Evolutionary conservation across 2,113 vertebrate species (phyloP), one percentile per base, ranked within the genome.

Genomic region (Microcebus jonahi): DNA sequence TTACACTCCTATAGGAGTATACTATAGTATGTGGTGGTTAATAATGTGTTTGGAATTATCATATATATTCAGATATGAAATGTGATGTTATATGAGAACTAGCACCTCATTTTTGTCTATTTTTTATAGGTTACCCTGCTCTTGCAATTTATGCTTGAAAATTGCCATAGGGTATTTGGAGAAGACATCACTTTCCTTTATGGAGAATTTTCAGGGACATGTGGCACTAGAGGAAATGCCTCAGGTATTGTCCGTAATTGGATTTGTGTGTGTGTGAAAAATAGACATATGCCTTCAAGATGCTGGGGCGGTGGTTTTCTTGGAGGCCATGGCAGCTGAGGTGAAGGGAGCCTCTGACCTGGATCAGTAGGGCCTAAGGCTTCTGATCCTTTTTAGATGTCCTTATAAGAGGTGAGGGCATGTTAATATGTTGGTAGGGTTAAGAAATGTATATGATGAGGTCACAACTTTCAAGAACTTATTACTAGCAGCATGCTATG

Each of bases 71-170:
- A 48, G 48, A 50, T 77, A n/a, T 85, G 17, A 97, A 94, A 59
- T 73, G 55, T 76, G 42, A n/a, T 18, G 31, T 55, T 61, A 6
- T 65, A 55, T 91, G 77, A 87, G 93, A 94, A 88, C 59, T 57
- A 80, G 53, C 7, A 12, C 88, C 88, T 96, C 21, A 86, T 45
- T 95, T 80, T 87, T 98, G 50, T 57, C 50, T 0, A 89, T 98
- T 98, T 63, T 45, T 90, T 96, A 93, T 98, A 99, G 99, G 99
- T 99, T 97, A 99, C 99, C 67, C 98, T 99, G 96, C 98, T 99
- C 80, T 98, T 99, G 79, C 99, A 99, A 88, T 99, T 99, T 98
- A 98, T 99, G 68, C 99, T 99, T 57, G 99, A 99, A 97, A 99
- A 99, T 95, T 99, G 99, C 98, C 97, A 98, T 98, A 97, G 93